Evolutionary conservation across 1,140 invertebrate species (phyloP).

Genomic region (Diachasma alloeum): DNA sequence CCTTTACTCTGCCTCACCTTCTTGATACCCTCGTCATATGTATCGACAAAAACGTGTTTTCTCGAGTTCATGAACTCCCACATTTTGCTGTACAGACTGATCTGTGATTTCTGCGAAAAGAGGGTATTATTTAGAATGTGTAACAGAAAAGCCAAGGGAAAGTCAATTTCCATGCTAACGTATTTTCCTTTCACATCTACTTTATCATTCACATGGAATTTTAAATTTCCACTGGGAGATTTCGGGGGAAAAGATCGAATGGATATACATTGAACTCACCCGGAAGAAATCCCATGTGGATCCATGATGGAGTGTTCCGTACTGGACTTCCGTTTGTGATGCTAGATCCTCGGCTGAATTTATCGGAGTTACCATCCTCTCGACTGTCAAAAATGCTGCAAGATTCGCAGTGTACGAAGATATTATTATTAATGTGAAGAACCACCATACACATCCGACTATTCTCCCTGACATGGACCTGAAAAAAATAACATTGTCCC

Average conservation of each 20-base stretch:
- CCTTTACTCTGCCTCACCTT: slow-evolving; percentile 84
- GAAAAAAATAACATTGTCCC: slow-evolving; percentile 22
- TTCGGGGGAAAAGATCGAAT: not conserved
- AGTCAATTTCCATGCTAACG: not conserved
- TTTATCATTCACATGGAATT: not conserved
- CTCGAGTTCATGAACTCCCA: slow-evolving; percentile 93
- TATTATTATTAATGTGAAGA: slow-evolving; percentile 97
- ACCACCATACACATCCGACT: slow-evolving; percentile 98
- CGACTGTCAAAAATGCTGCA: slow-evolving; percentile 94
- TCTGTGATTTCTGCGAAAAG: slow-evolving; percentile 81
- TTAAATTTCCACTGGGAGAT: slow-evolving; percentile 12
- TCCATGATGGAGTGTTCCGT: slow-evolving; percentile 86
- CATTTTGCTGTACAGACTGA: slow-evolving; percentile 91
- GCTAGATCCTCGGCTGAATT: slow-evolving; percentile 93
- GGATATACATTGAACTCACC: slow-evolving; percentile 64
- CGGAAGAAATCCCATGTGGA: slow-evolving; percentile 94
- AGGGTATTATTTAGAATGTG: not conserved
- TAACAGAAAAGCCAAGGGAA: not conserved
- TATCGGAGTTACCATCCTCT: slow-evolving; percentile 93
- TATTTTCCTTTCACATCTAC: not conserved
- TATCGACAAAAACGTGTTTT: slow-evolving; percentile 82
- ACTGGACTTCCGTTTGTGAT: slow-evolving; percentile 94
- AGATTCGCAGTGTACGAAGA: slow-evolving; percentile 99
- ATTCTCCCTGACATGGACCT: slow-evolving; percentile 93
- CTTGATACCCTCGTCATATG: slow-evolving; percentile 86